phyloP scores from a whole-genome alignment of 2,888 invertebrate genomes.

The Prostheceraeus crozeri region DNA sequence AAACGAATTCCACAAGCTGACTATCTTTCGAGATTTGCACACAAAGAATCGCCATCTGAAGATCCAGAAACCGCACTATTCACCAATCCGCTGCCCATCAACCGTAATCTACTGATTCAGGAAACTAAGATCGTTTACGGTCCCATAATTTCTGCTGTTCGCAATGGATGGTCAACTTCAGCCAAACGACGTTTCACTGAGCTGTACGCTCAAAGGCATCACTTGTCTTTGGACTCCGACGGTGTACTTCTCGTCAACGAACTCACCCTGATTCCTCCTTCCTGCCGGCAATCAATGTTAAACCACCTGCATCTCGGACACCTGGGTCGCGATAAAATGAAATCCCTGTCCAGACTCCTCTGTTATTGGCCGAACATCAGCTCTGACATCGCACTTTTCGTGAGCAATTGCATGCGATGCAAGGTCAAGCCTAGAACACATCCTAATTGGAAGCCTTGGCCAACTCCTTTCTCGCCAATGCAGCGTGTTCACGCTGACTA shows the following conservation, averaged over 20 bases:
- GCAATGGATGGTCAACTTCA: neutral
- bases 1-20: conserved; percentile 10
- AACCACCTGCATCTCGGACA: conserved; percentile 2
- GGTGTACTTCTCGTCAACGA: neutral
- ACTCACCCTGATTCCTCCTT: conserved; percentile 7
- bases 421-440: neutral
- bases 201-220: neutral
- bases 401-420: neutral
- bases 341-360: neutral
- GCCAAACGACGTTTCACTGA: conserved; percentile 1
- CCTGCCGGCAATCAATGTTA: conserved; percentile 6
- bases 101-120: conserved; percentile 1
- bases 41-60: neutral
- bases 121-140: conserved; percentile 19
- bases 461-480: conserved; percentile 1
- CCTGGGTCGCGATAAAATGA: conserved; percentile 16
- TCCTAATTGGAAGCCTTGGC: conserved; percentile 21
- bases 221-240: neutral
- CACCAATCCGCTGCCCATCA: neutral
- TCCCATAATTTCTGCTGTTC: neutral
- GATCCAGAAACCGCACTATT: neutral
- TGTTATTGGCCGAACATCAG: conserved; percentile 2
- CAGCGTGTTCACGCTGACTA: neutral
- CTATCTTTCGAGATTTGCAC: neutral
- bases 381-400: neutral